Conservation (phyloP, 2,797 vertebrate genomes). For the Acanthurus lineatus region DNA sequence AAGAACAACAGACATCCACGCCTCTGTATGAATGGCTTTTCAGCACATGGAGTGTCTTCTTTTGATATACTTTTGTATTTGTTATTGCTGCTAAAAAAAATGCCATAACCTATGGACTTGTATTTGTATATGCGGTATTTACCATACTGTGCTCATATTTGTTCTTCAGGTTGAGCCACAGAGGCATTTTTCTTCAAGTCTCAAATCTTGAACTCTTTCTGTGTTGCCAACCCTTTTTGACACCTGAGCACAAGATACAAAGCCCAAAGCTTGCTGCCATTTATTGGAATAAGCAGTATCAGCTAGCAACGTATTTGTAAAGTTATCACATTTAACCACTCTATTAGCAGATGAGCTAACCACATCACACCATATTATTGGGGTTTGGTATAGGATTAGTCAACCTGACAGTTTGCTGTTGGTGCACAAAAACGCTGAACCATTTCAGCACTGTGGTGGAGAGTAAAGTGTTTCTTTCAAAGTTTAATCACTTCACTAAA, state of each 20-base stretch:
- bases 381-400: constrained; percentile 28
- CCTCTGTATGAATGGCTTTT: constrained; percentile 70
- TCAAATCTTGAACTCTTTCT: constrained; percentile 25
- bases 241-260: constrained; percentile 71
- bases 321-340: constrained; percentile 38
- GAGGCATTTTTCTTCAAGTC: constrained; percentile 14
- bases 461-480: constrained; percentile 25
- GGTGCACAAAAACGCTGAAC: constrained; percentile 42
- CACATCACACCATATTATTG: constrained; percentile 46
- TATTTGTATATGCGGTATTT: constrained; percentile 54
- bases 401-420: constrained; percentile 27
- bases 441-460: constrained; percentile 38
- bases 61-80: constrained; percentile 78
- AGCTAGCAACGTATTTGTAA: constrained; percentile 35
- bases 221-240: constrained; percentile 32
- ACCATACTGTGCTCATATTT: constrained; percentile 56
- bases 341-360: constrained; percentile 25
- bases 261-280: constrained; percentile 75
- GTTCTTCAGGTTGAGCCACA: constrained; percentile 44
- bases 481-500: constrained; percentile 50
- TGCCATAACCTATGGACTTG: constrained; percentile 74
- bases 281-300: constrained; percentile 57
- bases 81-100: constrained; percentile 80
- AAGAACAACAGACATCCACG: constrained; percentile 30
- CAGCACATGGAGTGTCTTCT: constrained; percentile 70